Evolutionary conservation across 2,888 invertebrate genomes (phyloP).

Genomic region (Noctua pronuba): DNA sequence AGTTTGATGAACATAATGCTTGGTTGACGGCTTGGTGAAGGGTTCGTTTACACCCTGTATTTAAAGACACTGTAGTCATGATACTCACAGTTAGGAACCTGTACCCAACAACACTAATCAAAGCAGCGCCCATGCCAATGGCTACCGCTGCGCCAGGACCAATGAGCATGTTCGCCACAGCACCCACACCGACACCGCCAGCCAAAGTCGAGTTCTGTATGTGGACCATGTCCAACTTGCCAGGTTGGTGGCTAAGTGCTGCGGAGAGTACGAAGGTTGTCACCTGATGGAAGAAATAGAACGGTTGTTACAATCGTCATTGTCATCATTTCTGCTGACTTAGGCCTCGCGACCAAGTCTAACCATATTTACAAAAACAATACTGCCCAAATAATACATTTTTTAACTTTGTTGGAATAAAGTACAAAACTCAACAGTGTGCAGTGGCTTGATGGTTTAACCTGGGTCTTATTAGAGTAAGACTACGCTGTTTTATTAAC

Average conservation of each 20-base stretch:
- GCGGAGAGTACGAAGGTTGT: conserved; percentile 96
- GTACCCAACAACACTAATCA: conserved; percentile 95
- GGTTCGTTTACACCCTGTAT: no score
- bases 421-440: neutral
- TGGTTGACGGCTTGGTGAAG: no score
- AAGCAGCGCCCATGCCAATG: conserved; percentile 94
- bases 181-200: conserved; percentile 97
- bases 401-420: neutral
- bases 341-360: neutral
- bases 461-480: neutral
- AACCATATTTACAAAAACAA: neutral
- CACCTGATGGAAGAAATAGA: conserved; percentile 84
- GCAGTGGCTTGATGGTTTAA: neutral
- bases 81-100: conserved; percentile 92
- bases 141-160: conserved; percentile 95
- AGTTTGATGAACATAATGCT: no score
- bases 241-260: conserved; percentile 92
- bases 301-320: neutral
- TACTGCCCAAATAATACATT: neutral
- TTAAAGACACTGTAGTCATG: neutral
- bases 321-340: neutral
- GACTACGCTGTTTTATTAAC: neutral
- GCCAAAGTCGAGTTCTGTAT: conserved; percentile 98
- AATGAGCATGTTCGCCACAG: conserved; percentile 95
- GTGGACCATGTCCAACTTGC: conserved; percentile 97